Percentiles rank a stretch among this genome's conserved stretches.
Evolutionary conservation across 2,797 vertebrate genomes (phyloP).

Genomic region (Rhynchotus rufescens): DNA sequence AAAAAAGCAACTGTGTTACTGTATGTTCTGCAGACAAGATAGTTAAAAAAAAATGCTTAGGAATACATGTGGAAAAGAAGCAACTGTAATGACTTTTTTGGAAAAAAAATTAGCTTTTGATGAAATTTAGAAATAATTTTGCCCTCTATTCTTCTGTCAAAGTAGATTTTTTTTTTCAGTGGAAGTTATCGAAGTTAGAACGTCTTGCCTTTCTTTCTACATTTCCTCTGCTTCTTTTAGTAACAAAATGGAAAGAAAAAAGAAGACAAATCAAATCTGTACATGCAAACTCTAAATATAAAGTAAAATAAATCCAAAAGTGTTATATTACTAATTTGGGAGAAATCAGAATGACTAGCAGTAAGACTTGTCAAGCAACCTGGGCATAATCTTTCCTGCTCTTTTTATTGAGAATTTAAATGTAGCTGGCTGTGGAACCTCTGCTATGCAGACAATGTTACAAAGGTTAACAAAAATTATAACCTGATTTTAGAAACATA

Average conservation of each 20-base stretch:
- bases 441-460: background rate
- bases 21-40: background rate
- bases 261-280: background rate
- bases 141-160: background rate
- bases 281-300: background rate
- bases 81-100: background rate
- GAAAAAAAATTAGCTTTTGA: background rate
- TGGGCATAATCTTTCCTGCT: background rate
- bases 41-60: background rate
- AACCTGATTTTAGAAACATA: background rate
- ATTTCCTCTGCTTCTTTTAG: background rate
- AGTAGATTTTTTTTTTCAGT: background rate
- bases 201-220: background rate
- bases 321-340: background rate
- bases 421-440: background rate
- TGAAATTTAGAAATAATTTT: background rate
- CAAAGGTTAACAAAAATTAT: background rate
- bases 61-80: background rate
- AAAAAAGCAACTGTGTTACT: background rate
- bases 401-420: background rate
- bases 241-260: background rate
- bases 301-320: background rate
- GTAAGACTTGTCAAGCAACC: background rate
- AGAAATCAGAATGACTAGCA: background rate
- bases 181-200: background rate